Percentiles rank a stretch among this genome's conserved stretches.
Evolutionary conservation across 2,113 vertebrate species (phyloP).

Genomic region (Pogonocichla stellata): DNA sequence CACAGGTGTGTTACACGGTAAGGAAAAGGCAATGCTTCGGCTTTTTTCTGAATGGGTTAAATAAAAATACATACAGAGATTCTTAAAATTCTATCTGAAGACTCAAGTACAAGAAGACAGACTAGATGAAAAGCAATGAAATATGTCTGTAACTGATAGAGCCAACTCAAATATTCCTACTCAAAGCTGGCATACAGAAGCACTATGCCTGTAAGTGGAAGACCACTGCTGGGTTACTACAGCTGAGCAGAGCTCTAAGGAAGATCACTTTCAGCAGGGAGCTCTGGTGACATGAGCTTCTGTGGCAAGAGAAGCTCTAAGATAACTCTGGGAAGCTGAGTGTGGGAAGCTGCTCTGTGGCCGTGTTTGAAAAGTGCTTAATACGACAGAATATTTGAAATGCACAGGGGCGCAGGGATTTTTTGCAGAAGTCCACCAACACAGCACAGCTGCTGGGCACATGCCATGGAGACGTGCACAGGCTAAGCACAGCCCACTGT

Average conservation of each 20-base stretch:
- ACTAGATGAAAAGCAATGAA: neutral
- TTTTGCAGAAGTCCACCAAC: neutral
- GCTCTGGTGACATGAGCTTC: neutral
- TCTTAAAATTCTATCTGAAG: neutral
- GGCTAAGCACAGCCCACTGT: neutral
- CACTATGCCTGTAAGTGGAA: neutral
- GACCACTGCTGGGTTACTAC: neutral
- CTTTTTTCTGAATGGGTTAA: neutral
- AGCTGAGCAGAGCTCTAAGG: neutral
- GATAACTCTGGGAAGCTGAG: neutral
- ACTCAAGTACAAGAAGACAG: neutral
- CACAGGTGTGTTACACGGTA: neutral
- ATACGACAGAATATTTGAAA: neutral
- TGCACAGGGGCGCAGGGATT: fast-evolving
- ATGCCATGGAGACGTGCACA: fast-evolving
- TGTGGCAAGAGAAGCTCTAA: neutral
- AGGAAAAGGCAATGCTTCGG: neutral
- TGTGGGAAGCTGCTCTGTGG: neutral
- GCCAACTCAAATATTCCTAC: neutral
- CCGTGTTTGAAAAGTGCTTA: neutral
- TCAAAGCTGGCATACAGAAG: neutral
- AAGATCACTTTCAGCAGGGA: neutral
- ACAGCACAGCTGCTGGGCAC: neutral
- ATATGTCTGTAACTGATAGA: neutral
- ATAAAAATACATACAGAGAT: neutral